Evolutionary conservation across 1,140 invertebrate genomes (phyloP), one percentile per base, ranked within the genome.

Genomic region (Ptiloglossa arizonensis): DNA sequence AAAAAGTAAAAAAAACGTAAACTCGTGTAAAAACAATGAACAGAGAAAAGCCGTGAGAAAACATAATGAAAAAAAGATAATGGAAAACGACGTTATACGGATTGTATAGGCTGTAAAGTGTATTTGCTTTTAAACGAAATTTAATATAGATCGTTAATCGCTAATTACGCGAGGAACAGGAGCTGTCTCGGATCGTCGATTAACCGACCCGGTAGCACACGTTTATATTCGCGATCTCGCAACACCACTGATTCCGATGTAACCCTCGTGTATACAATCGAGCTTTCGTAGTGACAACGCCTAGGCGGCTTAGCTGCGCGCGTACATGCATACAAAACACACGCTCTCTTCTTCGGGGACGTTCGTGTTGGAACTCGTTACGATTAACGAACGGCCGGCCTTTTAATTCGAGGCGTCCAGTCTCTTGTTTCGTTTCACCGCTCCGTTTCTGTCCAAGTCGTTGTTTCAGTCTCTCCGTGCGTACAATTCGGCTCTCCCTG

Each of bases 51-150:
- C 78, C 81, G 77, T 63, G 62, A 59, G 52, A 82, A 82, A 79
- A 78, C 73, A 74, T 62, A 79, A 69, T 22, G 19, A 70, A 54
- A 76, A 63, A 46, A 81, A 52, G 64, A 66, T 69, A 73, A 78
- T 75, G 54, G 57, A 66, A 11, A 64, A 70, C 60, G 35, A 75
- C 41, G 52, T 79, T 83, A 76, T 82, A 88, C 83, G 82, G 69
- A 88, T 90, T 90, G 90, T 90, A 90, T 90, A 90, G 89, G 85
- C 88, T 90, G 89, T 88, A 89, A 86, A 88, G 85, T 89, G 84
- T 89, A 89, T 89, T 89, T 87, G 87, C 88, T 89, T 89, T 89
- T 63, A 85, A 84, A 88, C 69, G 77, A 84, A 85, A 81, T 88
- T 87, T 81, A 88, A 82, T 87, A 81, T 86, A 86, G 79, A 86